Base-by-base conservation (phyloP, 2,797 vertebrate species). In the Emys orbicularis region DNA sequence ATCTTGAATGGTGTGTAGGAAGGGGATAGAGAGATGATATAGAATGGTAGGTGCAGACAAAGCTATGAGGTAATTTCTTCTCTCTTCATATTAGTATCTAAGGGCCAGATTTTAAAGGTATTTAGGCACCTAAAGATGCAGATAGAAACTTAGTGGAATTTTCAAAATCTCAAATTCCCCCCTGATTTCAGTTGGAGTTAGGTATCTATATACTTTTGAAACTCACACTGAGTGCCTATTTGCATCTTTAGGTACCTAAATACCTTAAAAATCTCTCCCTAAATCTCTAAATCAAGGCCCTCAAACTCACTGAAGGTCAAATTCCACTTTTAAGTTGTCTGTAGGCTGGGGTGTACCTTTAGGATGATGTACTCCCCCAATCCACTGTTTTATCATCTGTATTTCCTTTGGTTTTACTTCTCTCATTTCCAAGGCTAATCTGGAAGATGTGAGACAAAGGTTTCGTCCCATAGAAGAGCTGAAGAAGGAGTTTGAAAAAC, bases 401-500 rank as follows among this genome's bases (percentile, higher is more conserved):
- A 77, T 83, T 96, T 84, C 34, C 77, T 76, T 84, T 88, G 68
- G 2, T 87, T 29, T 95, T 96, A 59, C 16, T 92, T 68, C 79
- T 92, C 6, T 50, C 77, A 49, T 37, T 97, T 92, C 89, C 56
- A 96, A 99, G 98, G 96, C 92, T 90, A 97, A 83, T 3, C 96
- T 97, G 94, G 98, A 98, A 59, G 97, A 98, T 18, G 96, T 99
- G 90, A 98, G 94, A 18, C 97, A 97, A 41, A 96, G 96, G 80
- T 99, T 98, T 95, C 99, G 99, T 5, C 97, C 99, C 57, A 97
- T 99, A 8, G 99, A 99, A 79, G 98, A 99, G 93, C 97, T 99
- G 76, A 99, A 99, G 98, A 98, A 96, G 91, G 99, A 99, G 92
- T 99, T 99, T 98, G 98, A 98, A 90, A 97, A 99, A 91, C 96